Evolutionary conservation across 2,113 vertebrate genomes (phyloP).

Genomic region (Oreochromis aureus): DNA sequence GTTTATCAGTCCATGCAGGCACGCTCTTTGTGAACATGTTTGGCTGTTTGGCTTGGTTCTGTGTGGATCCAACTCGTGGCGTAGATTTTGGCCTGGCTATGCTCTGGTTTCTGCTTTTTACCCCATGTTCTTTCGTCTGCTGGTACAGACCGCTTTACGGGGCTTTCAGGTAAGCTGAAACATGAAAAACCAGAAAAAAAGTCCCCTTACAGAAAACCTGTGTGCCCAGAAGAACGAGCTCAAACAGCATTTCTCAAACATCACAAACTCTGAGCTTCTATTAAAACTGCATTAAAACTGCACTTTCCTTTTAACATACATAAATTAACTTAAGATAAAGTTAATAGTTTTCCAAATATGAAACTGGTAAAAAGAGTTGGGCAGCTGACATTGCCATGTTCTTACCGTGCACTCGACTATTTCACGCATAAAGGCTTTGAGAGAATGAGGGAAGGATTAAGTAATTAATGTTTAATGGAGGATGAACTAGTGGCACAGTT

Average conservation of each 20-base stretch:
- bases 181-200: background rate
- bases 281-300: background rate
- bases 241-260: background rate
- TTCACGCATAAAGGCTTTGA: background rate
- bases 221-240: background rate
- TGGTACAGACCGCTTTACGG: conserved; percentile 99
- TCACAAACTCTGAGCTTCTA: background rate
- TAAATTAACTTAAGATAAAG: background rate
- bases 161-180: conserved; percentile 86
- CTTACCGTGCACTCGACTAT: background rate
- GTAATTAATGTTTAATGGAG: background rate
- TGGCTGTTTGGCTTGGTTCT: conserved; percentile 97
- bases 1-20: conserved; percentile 84
- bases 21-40: conserved; percentile 97
- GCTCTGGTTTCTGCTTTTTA: conserved; percentile 97
- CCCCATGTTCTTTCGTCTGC: conserved; percentile 97
- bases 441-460: background rate
- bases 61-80: conserved; percentile 81
- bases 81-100: conserved; percentile 96
- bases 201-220: background rate
- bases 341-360: background rate
- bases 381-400: background rate
- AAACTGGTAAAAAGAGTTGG: background rate
- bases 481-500: background rate
- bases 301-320: background rate